A percentile compares a stretch with the other conserved stretches of the same genome.
Evolutionary conservation across 2,113 vertebrate genomes (phyloP).

Genomic region (Paramisgurnus dabryanus): DNA sequence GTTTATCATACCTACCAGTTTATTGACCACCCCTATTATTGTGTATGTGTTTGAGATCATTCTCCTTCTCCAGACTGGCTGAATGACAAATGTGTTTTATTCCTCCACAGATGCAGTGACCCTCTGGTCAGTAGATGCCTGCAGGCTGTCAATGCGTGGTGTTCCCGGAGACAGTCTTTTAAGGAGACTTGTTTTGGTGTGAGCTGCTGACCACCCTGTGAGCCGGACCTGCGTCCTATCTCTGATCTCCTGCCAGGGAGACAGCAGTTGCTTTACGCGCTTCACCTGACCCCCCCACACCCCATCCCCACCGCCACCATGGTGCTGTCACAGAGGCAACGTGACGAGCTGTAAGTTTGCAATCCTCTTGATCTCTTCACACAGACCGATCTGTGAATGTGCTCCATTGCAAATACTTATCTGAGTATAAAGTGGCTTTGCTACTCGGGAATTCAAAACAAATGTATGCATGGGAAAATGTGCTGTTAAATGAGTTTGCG

Average conservation of each 20-base stretch:
- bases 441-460: too few species aligned
- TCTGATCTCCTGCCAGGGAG: constrained; percentile 66
- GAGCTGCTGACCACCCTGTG: constrained; percentile 74
- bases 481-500: neutral
- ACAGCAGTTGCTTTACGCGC: constrained; percentile 75
- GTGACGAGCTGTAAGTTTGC: constrained; percentile 95
- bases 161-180: constrained; percentile 63
- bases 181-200: constrained; percentile 67
- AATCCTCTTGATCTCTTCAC: neutral
- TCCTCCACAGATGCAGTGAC: constrained; percentile 87
- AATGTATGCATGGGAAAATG: neutral
- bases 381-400: neutral
- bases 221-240: constrained; percentile 63
- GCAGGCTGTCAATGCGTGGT: constrained; percentile 73
- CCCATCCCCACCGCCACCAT: constrained; percentile 80
- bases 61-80: neutral
- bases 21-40: too few species aligned
- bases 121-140: constrained; percentile 82
- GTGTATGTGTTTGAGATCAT: neutral
- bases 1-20: too few species aligned
- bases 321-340: constrained; percentile 99
- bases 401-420: neutral
- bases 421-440: too few species aligned
- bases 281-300: constrained; percentile 62
- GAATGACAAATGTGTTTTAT: constrained; percentile 5